Base-by-base conservation (phyloP, 2,797 vertebrate genomes). In the Danio albolineatus region DNA sequence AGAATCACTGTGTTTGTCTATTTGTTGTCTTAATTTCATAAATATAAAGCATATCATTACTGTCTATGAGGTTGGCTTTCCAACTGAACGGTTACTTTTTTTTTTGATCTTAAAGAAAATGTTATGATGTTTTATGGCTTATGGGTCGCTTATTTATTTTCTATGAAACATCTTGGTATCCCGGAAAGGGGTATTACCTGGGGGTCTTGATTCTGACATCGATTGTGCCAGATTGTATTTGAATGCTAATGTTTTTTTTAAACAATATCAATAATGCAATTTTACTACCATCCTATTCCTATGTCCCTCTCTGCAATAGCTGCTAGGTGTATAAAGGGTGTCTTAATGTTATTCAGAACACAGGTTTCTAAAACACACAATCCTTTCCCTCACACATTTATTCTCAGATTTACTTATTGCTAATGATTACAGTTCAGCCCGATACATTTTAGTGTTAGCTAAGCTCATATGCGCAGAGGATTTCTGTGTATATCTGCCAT, bases 11-110 rank as follows among this genome's bases (percentile, higher is more conserved):
- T 39, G 48, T 81, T 76, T 69, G 43, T 81, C 67, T 73, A 81
- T 44, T 38, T 76, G 73, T 80, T 80, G 73, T 83, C 69, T 54
- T 65, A 87, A 85, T 69, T 81, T 80, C 82, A 66, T 53, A 49
- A 70, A 41, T 56, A 51, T 70, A 53, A 13, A 74, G 81, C 53
- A 72, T 78, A 76, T 82, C 36, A 82, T 74, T 73, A 48, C 76
- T 79, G 76, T 79, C 21, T 56, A 16, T 64, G 78, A 78, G 43
- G 21, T 53, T 71, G 43, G 66, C 62, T 54, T 81, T 73, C 41
- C 43, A 73, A 10, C 61, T 79, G 14, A 79, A 28, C n/a, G 3
- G 39, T 73, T 54, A 53, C 14, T 6, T 38, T 57, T 48, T 44
- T 70, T 28, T 16, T 0, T 28, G 8, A 79, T 62, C 48, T 48